These are phyloP conservation scores for Symphodus melops DNA, from an alignment of 2,113 vertebrate genomes.

Conservation along the genomic window DNA sequence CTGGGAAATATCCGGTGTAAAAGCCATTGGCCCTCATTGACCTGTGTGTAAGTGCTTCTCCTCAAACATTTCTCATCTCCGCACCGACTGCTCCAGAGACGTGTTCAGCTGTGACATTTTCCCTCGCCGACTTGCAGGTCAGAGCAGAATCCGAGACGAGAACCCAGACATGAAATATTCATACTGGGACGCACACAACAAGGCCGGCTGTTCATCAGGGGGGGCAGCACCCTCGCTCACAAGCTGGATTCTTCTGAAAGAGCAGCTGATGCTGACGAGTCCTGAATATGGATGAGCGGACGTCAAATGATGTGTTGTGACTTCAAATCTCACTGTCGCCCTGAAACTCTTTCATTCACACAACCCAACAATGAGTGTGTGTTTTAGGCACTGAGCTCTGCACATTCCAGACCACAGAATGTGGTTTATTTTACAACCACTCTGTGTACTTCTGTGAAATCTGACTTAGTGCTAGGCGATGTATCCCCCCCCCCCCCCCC, in stretches of 20 bases:
- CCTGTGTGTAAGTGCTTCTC: too few species aligned
- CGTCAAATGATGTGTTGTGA: conserved; percentile 20
- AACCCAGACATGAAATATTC: conserved; percentile 62
- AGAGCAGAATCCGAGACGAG: conserved; percentile 15
- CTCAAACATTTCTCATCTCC: too few species aligned
- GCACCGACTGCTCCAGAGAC: background rate
- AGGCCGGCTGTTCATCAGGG: conserved; percentile 24
- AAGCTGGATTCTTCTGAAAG: conserved; percentile 30
- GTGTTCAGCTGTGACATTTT: background rate
- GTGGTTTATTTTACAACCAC: background rate
- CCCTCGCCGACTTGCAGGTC: background rate
- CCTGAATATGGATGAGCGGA: conserved; percentile 68
- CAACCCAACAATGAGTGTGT: conserved; percentile 38
- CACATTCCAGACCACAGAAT: conserved; percentile 17
- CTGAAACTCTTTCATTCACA: conserved; percentile 27
- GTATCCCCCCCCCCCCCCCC: too few species aligned
- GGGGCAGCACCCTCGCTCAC: conserved; percentile 16
- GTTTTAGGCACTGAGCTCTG: conserved; percentile 11
- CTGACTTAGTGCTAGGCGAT: background rate
- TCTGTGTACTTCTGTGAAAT: background rate
- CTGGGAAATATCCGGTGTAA: too few species aligned
- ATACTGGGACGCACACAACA: conserved; percentile 35
- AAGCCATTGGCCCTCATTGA: too few species aligned
- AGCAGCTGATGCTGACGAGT: conserved; percentile 37
- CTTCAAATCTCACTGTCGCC: conserved; percentile 56